Percentiles rank a stretch among this genome's conserved stretches.
Conservation (phyloP, 2,888 invertebrate genomes). For the Lasioglossum vierecki region DNA sequence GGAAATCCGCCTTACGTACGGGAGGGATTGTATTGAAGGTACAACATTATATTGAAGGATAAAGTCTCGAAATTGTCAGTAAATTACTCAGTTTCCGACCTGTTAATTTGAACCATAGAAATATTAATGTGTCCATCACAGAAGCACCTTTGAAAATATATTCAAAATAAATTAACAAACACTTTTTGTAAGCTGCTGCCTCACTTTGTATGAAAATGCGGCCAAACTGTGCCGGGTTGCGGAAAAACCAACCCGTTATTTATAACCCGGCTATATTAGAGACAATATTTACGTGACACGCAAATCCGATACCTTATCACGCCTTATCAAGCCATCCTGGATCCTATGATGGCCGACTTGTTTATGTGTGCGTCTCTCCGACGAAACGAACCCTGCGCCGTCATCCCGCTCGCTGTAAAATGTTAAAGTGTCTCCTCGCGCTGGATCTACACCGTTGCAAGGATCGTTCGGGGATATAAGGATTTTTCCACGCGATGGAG, state of each 20-base stretch:
- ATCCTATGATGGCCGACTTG: conserved; percentile 17
- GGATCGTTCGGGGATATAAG: conserved; percentile 12
- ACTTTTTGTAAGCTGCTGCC: background rate
- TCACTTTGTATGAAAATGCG: conserved; percentile 35
- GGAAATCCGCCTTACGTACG: too few relatives aligned
- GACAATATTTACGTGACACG: conserved; percentile 68
- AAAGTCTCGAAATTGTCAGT: too few relatives aligned
- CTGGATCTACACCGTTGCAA: conserved; percentile 16
- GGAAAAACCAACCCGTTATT: conserved; percentile 63
- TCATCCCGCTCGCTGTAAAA: conserved; percentile 22
- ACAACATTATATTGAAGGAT: too few relatives aligned
- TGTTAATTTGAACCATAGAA: too few relatives aligned
- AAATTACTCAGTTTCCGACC: too few relatives aligned
- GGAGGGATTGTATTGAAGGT: too few relatives aligned
- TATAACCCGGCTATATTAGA: conserved; percentile 67
- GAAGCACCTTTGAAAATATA: too few relatives aligned
- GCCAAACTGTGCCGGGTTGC: background rate
- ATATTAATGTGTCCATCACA: too few relatives aligned
- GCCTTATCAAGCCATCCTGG: conserved; percentile 54
- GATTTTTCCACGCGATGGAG: conserved; percentile 6
- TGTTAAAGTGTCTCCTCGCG: conserved; percentile 10
- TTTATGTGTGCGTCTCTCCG: background rate
- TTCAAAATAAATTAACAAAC: too few relatives aligned
- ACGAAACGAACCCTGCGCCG: background rate
- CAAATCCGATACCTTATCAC: conserved; percentile 66